Base-by-base conservation (phyloP, 1,140 invertebrate genomes). In the Dreissena rostriformis region DNA sequence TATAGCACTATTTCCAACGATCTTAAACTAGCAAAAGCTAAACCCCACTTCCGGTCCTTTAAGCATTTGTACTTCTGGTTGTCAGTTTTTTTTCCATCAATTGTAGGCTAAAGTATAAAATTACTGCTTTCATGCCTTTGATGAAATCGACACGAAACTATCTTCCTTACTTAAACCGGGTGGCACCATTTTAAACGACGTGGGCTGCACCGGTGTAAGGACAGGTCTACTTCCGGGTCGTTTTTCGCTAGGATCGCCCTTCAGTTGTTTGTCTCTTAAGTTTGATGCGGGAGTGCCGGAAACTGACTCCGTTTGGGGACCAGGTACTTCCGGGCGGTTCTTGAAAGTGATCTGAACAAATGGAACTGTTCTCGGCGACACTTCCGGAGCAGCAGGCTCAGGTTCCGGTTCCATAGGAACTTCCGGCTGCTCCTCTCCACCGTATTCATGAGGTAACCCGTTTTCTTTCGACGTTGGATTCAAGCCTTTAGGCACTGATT, bases 301-400 rank as follows among this genome's bases (percentile, higher is more conserved):
- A 2, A 39, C 39, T 5, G 39, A 8, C 39, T 39, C 39, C 8
- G 2, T 8, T 39, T 39, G 39, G 39, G 39, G 39, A 39, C 2
- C 39, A 39, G 39, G 39, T 39, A 39, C 39, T 2, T 39, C 39
- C 8, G 39, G 39, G 39, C 39, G 39, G 39, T 39, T 39, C 75
- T 82, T 82, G 51, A 82, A 75, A 29, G 80, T 82, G 26, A 82
- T 82, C 29, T 82, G 71, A 57, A 82, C 72, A 74, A 82, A 82
- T 22, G 80, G 80, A 28, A 82, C 66, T 39, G 28, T 67, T 55
- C 80, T 61, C 67, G 22, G 67, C 26, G 67, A 39, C 4, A 22
- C 67, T 28, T 28, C 24, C 39, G 39, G 39, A 63, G 61, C 19
- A 63, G 67, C 1, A 26, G 67, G 22, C 29, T 28, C 67, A 28